Conservation (phyloP, 2,888 invertebrate species). For the Catocala nupta region DNA sequence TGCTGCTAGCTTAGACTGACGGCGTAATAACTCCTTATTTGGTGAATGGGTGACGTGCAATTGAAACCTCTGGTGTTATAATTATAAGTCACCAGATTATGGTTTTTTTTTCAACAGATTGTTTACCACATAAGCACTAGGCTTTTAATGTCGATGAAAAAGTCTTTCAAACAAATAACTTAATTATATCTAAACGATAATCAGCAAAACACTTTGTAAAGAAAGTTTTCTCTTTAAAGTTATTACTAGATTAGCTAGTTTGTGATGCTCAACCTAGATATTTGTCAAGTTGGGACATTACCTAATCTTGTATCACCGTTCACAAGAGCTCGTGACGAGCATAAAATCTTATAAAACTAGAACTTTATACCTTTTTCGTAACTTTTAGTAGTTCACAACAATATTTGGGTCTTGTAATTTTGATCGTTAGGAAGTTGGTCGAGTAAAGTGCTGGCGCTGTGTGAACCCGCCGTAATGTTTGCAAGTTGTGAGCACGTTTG, state of each 20-base stretch:
- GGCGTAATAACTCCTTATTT: no score
- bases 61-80: no score
- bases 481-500: conserved; percentile 34
- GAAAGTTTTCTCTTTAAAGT: background rate
- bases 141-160: no score
- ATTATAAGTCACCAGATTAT: no score
- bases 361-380: conserved; percentile 25
- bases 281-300: conserved; percentile 4
- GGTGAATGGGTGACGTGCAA: no score
- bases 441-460: conserved; percentile 24
- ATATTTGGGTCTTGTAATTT: conserved; percentile 36
- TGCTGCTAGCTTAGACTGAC: no score
- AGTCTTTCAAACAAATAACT: background rate
- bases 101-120: no score
- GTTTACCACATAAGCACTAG: no score
- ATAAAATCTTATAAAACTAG: conserved; percentile 13
- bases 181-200: background rate
- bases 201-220: no score
- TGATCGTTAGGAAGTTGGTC: conserved; percentile 11
- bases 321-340: conserved; percentile 13
- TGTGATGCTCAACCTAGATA: background rate
- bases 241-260: conserved; percentile 2
- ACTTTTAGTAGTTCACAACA: conserved; percentile 34
- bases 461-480: conserved; percentile 30
- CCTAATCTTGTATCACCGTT: background rate